phyloP scores from a whole-genome alignment of 2,888 invertebrate species.

The Drosophila quinaria region DNA sequence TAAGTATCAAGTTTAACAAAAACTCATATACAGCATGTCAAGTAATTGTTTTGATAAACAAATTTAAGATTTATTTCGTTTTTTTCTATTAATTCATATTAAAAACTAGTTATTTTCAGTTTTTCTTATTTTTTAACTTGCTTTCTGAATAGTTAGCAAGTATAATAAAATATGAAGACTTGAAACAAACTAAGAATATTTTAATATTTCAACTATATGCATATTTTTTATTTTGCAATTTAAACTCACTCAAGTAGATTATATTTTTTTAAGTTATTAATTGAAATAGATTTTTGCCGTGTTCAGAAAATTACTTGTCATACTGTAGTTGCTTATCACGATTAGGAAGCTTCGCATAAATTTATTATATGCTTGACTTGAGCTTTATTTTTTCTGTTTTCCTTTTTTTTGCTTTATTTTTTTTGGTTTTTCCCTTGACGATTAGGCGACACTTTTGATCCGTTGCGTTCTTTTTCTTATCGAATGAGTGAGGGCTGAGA shows the following conservation, averaged over 20 bases:
- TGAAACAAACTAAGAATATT: no score
- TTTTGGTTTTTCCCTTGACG: neutral
- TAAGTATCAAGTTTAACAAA: neutral
- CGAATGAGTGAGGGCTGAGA: neutral
- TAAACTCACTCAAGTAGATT: no score
- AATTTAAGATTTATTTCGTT: neutral
- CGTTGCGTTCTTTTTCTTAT: neutral
- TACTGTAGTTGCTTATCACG: slow-evolving; percentile 14
- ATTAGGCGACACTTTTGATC: slow-evolving; percentile 16
- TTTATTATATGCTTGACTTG: neutral
- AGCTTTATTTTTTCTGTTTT: neutral
- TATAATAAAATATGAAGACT: no score
- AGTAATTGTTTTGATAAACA: neutral
- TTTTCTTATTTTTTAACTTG: neutral
- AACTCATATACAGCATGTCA: neutral
- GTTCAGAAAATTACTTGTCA: neutral
- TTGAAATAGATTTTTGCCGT: neutral
- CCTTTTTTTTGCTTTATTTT: neutral
- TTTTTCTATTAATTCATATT: neutral
- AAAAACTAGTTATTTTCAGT: neutral
- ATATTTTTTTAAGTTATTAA: no score
- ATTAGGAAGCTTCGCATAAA: slow-evolving; percentile 45
- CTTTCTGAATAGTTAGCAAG: no score
- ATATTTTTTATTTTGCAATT: no score
- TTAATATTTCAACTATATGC: no score